A percentile compares a stretch with the other conserved stretches of the same genome.
These are phyloP conservation scores for Caenorhabditis tropicalis DNA, from an alignment of 1,140 invertebrate genomes.

Conservation along the genomic window DNA sequence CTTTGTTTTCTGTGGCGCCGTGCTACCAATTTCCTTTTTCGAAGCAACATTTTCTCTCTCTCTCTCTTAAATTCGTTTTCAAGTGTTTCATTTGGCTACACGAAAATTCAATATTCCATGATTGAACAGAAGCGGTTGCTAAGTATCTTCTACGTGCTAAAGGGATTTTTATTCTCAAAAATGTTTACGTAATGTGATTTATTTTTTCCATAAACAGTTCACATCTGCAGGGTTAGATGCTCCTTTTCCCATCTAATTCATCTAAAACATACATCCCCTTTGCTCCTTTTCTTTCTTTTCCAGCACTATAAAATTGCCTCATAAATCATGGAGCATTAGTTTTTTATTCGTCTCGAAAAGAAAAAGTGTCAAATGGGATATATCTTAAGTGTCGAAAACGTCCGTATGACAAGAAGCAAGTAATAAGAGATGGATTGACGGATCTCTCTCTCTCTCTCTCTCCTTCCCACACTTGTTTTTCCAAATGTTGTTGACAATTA, in stretches of 20 bases:
- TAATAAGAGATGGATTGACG: conserved; percentile 9
- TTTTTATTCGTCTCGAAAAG: conserved; percentile 4
- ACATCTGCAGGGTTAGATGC: background rate
- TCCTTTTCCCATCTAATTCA: background rate
- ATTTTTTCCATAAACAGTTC: background rate
- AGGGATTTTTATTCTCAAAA: too few species aligned
- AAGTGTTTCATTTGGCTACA: too few species aligned
- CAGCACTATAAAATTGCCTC: background rate
- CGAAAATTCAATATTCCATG: too few species aligned
- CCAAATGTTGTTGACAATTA: background rate
- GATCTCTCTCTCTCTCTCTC: background rate
- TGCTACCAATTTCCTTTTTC: background rate
- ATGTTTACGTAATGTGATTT: too few species aligned
- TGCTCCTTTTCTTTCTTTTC: background rate
- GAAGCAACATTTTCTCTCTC: background rate
- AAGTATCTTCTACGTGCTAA: too few species aligned
- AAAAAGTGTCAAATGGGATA: conserved; percentile 20
- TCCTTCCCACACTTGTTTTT: background rate
- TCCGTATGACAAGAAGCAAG: background rate
- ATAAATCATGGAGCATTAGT: background rate
- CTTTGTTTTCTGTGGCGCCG: background rate
- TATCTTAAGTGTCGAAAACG: background rate
- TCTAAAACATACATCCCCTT: background rate
- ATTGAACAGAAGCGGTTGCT: too few species aligned
- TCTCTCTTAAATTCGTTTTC: too few species aligned